phyloP scores from a whole-genome alignment of 2,888 invertebrate genomes.

The Drosophila stalkeri region DNA sequence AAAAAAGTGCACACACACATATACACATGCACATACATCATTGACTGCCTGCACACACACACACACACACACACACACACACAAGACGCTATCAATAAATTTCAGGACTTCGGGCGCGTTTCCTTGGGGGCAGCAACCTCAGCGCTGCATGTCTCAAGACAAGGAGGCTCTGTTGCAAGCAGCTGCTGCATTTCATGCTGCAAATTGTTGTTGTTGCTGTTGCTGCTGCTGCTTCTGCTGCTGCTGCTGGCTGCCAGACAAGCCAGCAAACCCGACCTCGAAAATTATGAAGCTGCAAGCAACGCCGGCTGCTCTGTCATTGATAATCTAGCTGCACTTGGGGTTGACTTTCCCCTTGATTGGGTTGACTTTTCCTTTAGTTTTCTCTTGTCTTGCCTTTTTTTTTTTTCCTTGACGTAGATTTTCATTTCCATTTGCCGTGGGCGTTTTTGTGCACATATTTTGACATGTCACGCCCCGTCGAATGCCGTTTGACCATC shows the following conservation, averaged over 20 bases:
- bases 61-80: constrained; percentile 28
- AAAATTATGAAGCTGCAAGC: constrained; percentile 75
- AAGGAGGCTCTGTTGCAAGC: constrained; percentile 45
- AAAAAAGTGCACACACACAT: constrained; percentile 55
- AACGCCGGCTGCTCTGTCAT: constrained; percentile 76
- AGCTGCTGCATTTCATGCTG: constrained; percentile 54
- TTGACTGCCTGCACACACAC: constrained; percentile 14
- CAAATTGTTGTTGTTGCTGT: constrained; percentile 47
- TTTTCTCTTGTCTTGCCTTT: constrained; percentile 16
- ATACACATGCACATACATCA: constrained; percentile 5
- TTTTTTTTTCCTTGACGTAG: constrained; percentile 44
- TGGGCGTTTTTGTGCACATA: constrained; percentile 74
- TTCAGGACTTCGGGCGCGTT: constrained; percentile 50
- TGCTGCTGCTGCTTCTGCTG: constrained; percentile 21
- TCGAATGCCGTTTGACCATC: constrained; percentile 43
- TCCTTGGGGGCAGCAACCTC: constrained; percentile 61
- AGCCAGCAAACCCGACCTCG: constrained; percentile 40
- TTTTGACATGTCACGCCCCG: constrained; percentile 79
- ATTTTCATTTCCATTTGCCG: constrained; percentile 62
- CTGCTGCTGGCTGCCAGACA: constrained; percentile 19
- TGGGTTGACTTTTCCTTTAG: constrained; percentile 55
- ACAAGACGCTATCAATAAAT: constrained; percentile 51
- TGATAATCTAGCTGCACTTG: constrained; percentile 68
- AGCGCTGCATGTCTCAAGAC: constrained; percentile 29
- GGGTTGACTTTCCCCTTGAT: constrained; percentile 33